Base-by-base conservation (phyloP, 2,113 vertebrate species). In the Sorex araneus region DNA sequence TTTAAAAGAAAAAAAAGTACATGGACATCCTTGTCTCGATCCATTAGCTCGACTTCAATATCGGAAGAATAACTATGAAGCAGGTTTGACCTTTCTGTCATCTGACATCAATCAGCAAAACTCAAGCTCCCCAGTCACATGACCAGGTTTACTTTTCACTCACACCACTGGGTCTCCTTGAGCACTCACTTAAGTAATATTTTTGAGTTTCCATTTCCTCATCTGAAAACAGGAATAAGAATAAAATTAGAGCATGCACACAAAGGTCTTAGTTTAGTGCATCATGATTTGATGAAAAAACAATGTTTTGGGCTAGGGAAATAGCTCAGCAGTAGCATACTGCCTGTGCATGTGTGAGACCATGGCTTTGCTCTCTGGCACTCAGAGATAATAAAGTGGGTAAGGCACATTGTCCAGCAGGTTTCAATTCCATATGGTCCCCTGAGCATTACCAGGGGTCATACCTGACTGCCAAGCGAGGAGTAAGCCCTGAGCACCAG, bases 41-140 rank as follows among this genome's bases (percentile, higher is more conserved):
- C 54, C 34, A 90, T 60, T 60, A 60, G 57, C 18, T 83, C 91
- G 69, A 84, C 23, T 78, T 87, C 47, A 84, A 78, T 27, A 91
- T 40, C 81, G 19, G 66, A 70, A 47, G 13, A 54, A 9, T 19
- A 79, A 30, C 79, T 75, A 83, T 2, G 19, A 79, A 30, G 23
- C 23, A 85, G 45, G 32, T 54, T 47, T 71, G 45, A 85, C 34
- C 32, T 77, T 91, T 32, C 43, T 43, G 30, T 50, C 70, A 79
- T 12, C 19, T 79, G 18, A 89, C 15, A 60, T 79, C 60, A 32
- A 12, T 28, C 32, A 18, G 13, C 1, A 70, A 34, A 82, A 34
- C 7, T 73, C 84, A 63, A 45, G 0, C 6, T 86, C 47, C 79
- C 40, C 19, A 10, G 6, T 13, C 28, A 8, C 2, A 74, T 0